Percentiles rank a stretch among this genome's conserved stretches.
Evolutionary conservation across 2,888 invertebrate genomes (phyloP).

Genomic region (Galerucella nymphaeae): DNA sequence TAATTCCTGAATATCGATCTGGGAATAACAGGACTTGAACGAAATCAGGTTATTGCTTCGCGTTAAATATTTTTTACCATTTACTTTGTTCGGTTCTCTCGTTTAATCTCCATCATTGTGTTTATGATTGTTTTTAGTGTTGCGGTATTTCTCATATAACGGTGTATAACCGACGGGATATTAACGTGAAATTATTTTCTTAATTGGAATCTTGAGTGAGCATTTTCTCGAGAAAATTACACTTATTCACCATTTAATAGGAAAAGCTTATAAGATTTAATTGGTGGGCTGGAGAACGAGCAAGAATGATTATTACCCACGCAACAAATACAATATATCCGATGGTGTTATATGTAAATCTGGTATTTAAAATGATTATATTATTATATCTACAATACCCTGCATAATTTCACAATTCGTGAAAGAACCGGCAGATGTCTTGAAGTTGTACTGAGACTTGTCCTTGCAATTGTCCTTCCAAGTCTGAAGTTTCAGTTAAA

Average conservation of each 20-base stretch:
- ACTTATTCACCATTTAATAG: conserved; percentile 14
- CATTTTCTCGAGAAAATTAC: conserved; percentile 18
- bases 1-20: no score
- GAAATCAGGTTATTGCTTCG: conserved; percentile 1
- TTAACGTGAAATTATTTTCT: conserved; percentile 29
- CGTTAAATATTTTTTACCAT: background rate
- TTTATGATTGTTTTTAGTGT: conserved; percentile 19
- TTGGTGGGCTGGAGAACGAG: background rate
- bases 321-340: background rate
- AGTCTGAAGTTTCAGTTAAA: background rate
- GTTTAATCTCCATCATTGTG: conserved; percentile 8
- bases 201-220: conserved; percentile 27
- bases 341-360: background rate
- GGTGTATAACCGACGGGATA: conserved; percentile 16
- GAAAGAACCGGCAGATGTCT: no score
- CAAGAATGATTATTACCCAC: background rate
- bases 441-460: no score
- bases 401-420: no score
- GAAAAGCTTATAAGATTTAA: conserved; percentile 16
- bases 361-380: background rate
- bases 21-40: no score
- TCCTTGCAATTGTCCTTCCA: background rate
- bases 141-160: conserved; percentile 3
- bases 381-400: no score
- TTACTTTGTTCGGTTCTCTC: background rate